Evolutionary conservation across 2,797 vertebrate genomes (phyloP), one percentile per base, ranked within the genome.

Genomic region (Enteromius thamalakanensis): DNA sequence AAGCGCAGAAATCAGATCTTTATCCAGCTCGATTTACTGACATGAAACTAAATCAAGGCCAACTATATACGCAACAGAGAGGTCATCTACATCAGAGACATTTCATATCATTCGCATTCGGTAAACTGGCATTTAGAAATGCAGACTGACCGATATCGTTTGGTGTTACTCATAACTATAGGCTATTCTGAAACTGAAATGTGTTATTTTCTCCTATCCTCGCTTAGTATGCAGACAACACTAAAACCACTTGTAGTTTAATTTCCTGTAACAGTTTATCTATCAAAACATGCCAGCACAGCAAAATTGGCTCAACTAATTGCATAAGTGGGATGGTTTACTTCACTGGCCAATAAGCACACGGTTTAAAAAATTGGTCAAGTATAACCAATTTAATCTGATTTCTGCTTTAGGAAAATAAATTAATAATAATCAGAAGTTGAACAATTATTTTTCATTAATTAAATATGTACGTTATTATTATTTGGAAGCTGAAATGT

Each of bases 1-100:
- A 72, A 71, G 37, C 37, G 9, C 32, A 37, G 67, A 45, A 45
- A 80, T 42, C 32, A 26, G 58, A 76, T 60, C 51, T 77, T 10
- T 68, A 58, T 55, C 17, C 45, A n/a, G 58, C 70, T 75, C n/a
- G 8, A 12, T 51, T 67, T 45, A 55, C 71, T 14, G 47, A 53
- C 26, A 60, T 12, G 1, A 76, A 76, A 76, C 72, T n/a, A 51
- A 64, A 49, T 40, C 40, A 15, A 60, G 40, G 26, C 26, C 70
- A 2, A 49, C 26, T 10, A 17, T 9, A 64, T 29, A 32, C 26
- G 58, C 58, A 34, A 49, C 40, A 26, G 34, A 64, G 23, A 64
- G 42, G 42, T 47, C 58, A 32, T 32, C 3, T n/a, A 7, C 55
- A 47, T 14, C 15, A 0, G 21, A 42, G 14, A 10, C n/a, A 19